Evolutionary conservation across 92 coral and sea anemone genomes (phyloP).

Genomic region (Bergia sp.): DNA sequence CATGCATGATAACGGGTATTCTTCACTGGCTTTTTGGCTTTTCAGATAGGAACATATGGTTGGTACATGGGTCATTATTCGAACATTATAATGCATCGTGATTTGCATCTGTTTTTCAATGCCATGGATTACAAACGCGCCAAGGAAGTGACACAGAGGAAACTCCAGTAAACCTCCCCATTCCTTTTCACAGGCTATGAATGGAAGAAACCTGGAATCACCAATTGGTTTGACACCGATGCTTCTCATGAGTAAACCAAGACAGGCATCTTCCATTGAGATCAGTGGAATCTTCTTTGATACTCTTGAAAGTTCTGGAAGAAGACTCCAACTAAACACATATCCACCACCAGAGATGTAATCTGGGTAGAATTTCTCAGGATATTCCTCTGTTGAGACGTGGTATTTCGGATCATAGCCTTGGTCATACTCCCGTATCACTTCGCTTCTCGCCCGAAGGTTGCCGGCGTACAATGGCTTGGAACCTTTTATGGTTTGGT

Average conservation of each 20-base stretch:
- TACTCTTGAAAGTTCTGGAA: constrained; percentile 54
- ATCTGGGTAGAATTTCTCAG: constrained; percentile 6
- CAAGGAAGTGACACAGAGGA: constrained; percentile 65
- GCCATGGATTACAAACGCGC: constrained; percentile 76
- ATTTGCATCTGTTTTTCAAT: constrained; percentile 51
- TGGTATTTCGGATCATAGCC: not conserved
- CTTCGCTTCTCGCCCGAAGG: not conserved
- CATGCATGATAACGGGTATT: not conserved
- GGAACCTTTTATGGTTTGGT: constrained; percentile 21
- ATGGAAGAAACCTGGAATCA: constrained; percentile 63
- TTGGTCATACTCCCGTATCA: not conserved
- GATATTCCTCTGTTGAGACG: constrained; percentile 9
- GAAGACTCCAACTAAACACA: constrained; percentile 69
- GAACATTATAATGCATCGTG: constrained; percentile 65
- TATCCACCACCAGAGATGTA: constrained; percentile 82
- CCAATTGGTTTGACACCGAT: constrained; percentile 54
- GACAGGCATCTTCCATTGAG: constrained; percentile 79
- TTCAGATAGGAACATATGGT: constrained; percentile 60
- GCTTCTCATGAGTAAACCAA: constrained; percentile 65
- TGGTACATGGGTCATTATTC: constrained; percentile 65
- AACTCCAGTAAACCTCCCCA: constrained; percentile 8
- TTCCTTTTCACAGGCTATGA: constrained; percentile 47
- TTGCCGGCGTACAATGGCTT: constrained; percentile 7
- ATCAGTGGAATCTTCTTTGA: constrained; percentile 57
- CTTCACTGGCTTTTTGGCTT: constrained; percentile 8